Evolutionary conservation across 2,797 vertebrate genomes (phyloP).

Genomic region (Neoniphon sammara): DNA sequence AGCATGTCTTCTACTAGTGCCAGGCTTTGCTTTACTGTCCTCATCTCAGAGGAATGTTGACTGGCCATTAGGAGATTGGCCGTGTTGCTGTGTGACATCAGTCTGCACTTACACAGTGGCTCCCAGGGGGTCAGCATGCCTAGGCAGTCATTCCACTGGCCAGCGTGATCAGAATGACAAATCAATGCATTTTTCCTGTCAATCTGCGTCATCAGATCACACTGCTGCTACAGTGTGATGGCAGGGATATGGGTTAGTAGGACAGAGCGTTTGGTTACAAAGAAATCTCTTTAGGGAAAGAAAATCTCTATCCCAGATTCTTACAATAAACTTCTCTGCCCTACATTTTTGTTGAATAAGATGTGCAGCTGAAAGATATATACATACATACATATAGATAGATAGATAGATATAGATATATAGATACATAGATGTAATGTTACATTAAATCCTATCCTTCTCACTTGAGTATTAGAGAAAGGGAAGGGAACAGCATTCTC

Average conservation of each 20-base stretch:
- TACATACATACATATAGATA: neutral
- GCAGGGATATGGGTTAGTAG: conserved; percentile 71
- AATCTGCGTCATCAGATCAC: conserved; percentile 59
- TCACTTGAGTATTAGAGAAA: conserved; percentile 29
- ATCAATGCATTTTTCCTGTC: conserved; percentile 70
- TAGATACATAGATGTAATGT: no score
- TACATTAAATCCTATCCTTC: conserved; percentile 26
- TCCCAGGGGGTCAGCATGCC: conserved; percentile 66
- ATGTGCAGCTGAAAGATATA: conserved; percentile 44
- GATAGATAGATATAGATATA: no score
- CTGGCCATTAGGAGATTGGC: conserved; percentile 73
- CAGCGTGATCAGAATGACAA: conserved; percentile 71
- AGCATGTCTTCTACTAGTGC: conserved; percentile 28
- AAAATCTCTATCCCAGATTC: conserved; percentile 60
- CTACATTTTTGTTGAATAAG: conserved; percentile 63
- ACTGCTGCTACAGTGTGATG: conserved; percentile 51
- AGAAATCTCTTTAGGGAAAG: conserved; percentile 54
- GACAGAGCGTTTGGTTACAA: conserved; percentile 60
- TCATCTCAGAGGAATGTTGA: conserved; percentile 78
- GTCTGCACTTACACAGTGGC: conserved; percentile 68
- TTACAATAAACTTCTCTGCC: conserved; percentile 67
- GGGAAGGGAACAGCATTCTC: conserved; percentile 29
- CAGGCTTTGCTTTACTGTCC: conserved; percentile 54
- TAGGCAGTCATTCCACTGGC: conserved; percentile 67
- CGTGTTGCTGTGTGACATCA: conserved; percentile 74